Conservation (phyloP, 2,888 invertebrate genomes). For the Erpobdella octoculata region DNA sequence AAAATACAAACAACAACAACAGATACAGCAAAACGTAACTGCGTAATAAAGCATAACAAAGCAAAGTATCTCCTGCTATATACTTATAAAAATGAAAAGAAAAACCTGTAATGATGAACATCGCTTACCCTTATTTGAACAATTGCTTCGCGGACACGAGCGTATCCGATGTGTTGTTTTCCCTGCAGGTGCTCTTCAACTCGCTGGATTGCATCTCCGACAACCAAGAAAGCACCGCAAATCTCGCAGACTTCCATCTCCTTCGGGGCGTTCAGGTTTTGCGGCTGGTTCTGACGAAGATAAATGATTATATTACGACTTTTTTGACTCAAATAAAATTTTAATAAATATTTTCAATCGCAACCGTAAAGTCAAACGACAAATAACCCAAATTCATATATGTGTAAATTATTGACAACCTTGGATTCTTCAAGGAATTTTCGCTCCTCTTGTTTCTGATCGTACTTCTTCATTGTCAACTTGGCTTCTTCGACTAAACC, state of each 20-base stretch:
- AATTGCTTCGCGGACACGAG: constrained; percentile 47
- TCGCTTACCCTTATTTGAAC: constrained; percentile 40
- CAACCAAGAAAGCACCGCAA: constrained; percentile 96
- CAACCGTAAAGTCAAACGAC: background rate
- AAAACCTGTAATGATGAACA: background rate
- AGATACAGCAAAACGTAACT: background rate
- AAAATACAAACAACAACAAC: background rate
- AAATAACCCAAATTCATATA: background rate
- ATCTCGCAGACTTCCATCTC: constrained; percentile 98
- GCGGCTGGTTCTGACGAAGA: background rate
- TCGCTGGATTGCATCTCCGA: constrained; percentile 93
- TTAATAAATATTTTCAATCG: background rate
- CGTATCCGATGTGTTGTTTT: constrained; percentile 92
- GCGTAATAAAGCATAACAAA: background rate
- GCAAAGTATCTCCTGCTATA: background rate
- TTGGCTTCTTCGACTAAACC: constrained; percentile 96
- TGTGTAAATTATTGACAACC: background rate
- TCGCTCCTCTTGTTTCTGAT: constrained; percentile 84
- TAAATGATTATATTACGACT: background rate
- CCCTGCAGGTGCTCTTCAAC: constrained; percentile 96
- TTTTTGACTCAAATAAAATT: background rate
- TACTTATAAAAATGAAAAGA: background rate
- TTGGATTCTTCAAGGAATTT: constrained; percentile 58
- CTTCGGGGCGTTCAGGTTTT: constrained; percentile 58
- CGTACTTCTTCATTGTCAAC: constrained; percentile 87